Percentiles rank a stretch among this genome's conserved stretches.
Evolutionary conservation across 2,113 vertebrate species (phyloP).

Genomic region (Sebastes fasciatus): DNA sequence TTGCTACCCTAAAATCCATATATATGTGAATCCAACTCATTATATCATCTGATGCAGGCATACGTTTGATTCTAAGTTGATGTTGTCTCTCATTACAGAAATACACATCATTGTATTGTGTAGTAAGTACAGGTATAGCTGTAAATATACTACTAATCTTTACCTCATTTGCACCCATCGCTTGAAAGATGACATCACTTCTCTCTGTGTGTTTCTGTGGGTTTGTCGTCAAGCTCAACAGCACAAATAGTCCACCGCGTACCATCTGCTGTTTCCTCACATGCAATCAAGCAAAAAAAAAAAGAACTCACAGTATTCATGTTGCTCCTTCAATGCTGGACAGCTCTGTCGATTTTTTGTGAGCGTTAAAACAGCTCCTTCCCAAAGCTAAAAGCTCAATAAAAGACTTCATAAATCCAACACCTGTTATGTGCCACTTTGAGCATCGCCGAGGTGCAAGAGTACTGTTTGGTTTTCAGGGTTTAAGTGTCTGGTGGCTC

Average conservation of each 20-base stretch:
- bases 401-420: constrained; percentile 3
- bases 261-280: constrained; percentile 45
- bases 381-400: neutral
- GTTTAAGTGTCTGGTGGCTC: neutral
- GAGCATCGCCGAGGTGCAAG: constrained; percentile 3
- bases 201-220: constrained; percentile 30
- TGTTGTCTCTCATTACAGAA: neutral
- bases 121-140: neutral
- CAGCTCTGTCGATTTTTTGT: neutral
- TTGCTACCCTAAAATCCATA: neutral
- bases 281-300: neutral
- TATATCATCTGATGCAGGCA: constrained; percentile 5
- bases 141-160: neutral
- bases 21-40: constrained; percentile 18
- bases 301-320: neutral
- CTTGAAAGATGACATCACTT: constrained; percentile 45
- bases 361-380: neutral
- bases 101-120: neutral
- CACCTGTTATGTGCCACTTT: neutral
- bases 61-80: neutral
- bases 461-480: neutral
- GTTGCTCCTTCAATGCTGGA: neutral
- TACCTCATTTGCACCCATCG: constrained; percentile 13
- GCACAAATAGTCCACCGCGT: constrained; percentile 17
- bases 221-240: constrained; percentile 32